These are phyloP conservation scores for Polylopha cassiicola DNA, from an alignment of 2,888 invertebrate species.

Conservation along the genomic window DNA sequence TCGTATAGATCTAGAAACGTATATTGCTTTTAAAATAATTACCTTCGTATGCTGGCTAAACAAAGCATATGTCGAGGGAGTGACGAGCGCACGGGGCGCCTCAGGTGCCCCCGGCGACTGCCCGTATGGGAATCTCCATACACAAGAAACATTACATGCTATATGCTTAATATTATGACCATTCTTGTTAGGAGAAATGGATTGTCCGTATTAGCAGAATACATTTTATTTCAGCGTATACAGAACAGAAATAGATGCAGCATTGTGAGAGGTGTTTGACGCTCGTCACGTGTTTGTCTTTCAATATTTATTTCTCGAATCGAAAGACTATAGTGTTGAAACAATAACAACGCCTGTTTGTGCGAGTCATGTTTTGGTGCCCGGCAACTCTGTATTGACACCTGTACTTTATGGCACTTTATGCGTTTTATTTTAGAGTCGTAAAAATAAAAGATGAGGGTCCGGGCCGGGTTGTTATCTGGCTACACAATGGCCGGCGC, in stretches of 20 bases:
- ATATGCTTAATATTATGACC: too few species aligned
- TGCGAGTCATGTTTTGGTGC: constrained; percentile 4
- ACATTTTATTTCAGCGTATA: too few species aligned
- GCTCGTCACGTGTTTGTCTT: too few species aligned
- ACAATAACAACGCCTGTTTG: too few species aligned
- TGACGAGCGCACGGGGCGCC: constrained; percentile 47
- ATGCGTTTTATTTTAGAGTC: constrained; percentile 12
- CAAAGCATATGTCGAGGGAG: constrained; percentile 57
- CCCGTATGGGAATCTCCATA: constrained; percentile 58
- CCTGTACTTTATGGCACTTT: constrained; percentile 4
- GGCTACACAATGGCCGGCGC: constrained; percentile 48
- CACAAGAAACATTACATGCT: too few species aligned
- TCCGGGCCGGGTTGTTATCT: constrained; percentile 33
- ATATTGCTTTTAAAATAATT: constrained; percentile 64
- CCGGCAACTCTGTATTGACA: constrained; percentile 9
- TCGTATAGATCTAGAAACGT: constrained; percentile 43
- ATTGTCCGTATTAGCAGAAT: too few species aligned
- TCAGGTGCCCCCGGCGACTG: constrained; percentile 48
- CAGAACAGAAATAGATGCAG: too few species aligned
- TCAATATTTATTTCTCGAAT: too few species aligned
- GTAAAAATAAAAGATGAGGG: constrained; percentile 31
- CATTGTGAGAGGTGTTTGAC: too few species aligned
- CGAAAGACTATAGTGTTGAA: too few species aligned
- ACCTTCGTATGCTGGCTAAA: constrained; percentile 59
- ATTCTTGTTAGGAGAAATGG: too few species aligned